Evolutionary conservation across 1,140 invertebrate species (phyloP), one percentile per base, ranked within the genome.

Genomic region (Helicoverpa zea): DNA sequence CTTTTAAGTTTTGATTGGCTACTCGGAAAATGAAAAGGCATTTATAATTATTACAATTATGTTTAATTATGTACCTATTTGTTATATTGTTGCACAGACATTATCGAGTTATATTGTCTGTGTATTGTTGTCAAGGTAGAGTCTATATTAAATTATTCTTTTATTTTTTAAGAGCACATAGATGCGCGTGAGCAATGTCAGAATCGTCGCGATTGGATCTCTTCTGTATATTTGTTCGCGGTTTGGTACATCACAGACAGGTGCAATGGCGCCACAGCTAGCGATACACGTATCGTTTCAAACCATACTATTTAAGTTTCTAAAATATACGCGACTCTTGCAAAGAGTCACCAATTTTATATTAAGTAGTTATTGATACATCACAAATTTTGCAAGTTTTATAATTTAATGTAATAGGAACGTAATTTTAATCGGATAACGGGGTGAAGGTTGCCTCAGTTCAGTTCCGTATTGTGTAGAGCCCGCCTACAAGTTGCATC

Each of bases 101-200:
- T 47, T 63, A 47, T 54, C 47, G 52, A 14, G 30, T 51, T 30
- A 54, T 72, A 52, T 29, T n/a, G 49, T 72, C 68, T 72, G 68
- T 72, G 68, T 72, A 52, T 72, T 72, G 86, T 89, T 88, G 81
- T 87, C 84, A 84, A 85, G 83, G 83, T 86, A 86, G 83, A 88
- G 84, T 89, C 84, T 89, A 88, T 89, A 86, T 87, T 89, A 89
- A 88, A 89, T 88, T 88, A 88, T 88, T 88, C 79, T 83, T 87
- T 85, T 83, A 83, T 83, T 82, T 70, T 79, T 80, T 84, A 84
- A 84, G 73, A 59, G 56, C 75, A 83, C 72, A 49, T n/a, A 64
- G 61, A 29, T 77, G 75, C 75, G 49, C 61, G 75, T 77, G 75
- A 64, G 75, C 58, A 73, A 61, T 77, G 75, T 35, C 61, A 64